Base-by-base conservation (phyloP, 2,797 vertebrate genomes). In the Cottoperca gobio region DNA sequence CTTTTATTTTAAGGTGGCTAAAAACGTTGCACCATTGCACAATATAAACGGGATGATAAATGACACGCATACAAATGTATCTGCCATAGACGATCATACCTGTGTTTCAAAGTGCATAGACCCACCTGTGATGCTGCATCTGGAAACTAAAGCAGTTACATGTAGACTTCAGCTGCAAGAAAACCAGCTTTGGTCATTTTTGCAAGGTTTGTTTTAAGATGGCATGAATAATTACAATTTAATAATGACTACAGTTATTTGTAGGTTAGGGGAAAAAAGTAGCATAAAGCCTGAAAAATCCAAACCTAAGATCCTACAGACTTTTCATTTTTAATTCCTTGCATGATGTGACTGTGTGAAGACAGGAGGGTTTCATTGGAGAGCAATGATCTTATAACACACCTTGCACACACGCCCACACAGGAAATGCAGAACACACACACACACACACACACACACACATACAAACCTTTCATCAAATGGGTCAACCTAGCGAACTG, bases 71-170 rank as follows among this genome's bases (percentile, higher is more conserved):
- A 81, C 1, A 28, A 21, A 65, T 24, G 13, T 70, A 40, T 57
- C 23, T 54, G 50, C 53, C 71, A 52, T 9, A 70, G 31, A 64
- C 3, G 46, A 74, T 75, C 67, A 61, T 67, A 73, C 71, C 73
- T 17, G 61, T 78, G 70, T 79, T 68, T 73, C 68, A 77, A 88
- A 88, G 77, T 84, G 84, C 77, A 73, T 16, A 69, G 65, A 43
- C 58, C 19, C 31, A 37, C 50, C 43, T 62, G 67, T 53, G 45
- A 64, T n/a, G 35, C 14, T 59, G 50, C 42, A 46, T 31, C 69
- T 26, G 28, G 5, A n/a, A 52, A 54, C 37, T 11, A 40, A 45
- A 76, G 6, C 35, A 23, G 2, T 26, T 35, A 55, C 79, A 46
- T 16, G 1, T 28, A 26, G 37, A 59, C 33, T 64, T 71, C 19